Percentiles rank a stretch among this genome's conserved stretches.
These are phyloP conservation scores for Spodoptera exigua DNA, from an alignment of 2,888 invertebrate genomes.

Conservation along the genomic window DNA sequence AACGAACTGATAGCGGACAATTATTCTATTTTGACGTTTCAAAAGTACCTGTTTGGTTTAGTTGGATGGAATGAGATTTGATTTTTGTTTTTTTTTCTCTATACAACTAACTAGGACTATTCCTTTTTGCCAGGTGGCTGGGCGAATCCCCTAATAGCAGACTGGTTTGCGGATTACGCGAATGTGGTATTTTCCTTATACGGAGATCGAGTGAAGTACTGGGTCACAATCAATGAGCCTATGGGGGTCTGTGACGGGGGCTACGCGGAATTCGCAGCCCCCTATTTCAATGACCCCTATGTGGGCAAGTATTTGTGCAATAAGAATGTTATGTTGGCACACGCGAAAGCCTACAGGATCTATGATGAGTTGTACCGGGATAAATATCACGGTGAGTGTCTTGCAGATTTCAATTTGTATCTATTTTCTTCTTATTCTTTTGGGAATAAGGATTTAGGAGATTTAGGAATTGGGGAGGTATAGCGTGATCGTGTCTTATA, in stretches of 20 bases:
- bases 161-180: constrained; percentile 89
- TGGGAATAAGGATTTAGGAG: too few relatives aligned
- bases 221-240: constrained; percentile 93
- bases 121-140: constrained; percentile 85
- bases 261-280: constrained; percentile 31
- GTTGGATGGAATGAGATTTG: too few relatives aligned
- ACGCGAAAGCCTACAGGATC: constrained; percentile 89
- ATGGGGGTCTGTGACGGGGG: constrained; percentile 51
- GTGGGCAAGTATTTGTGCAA: constrained; percentile 58
- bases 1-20: too few relatives aligned
- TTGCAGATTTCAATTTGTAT: too few relatives aligned
- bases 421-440: too few relatives aligned
- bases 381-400: constrained; percentile 80
- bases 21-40: too few relatives aligned
- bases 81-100: too few relatives aligned
- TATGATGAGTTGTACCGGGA: constrained; percentile 86
- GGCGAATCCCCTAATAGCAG: constrained; percentile 89
- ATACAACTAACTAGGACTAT: background rate
- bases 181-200: constrained; percentile 85
- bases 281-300: constrained; percentile 31
- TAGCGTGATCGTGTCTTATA: too few relatives aligned
- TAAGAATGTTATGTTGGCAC: constrained; percentile 91
- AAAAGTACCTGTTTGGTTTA: too few relatives aligned
- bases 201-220: constrained; percentile 89
- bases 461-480: too few relatives aligned